phyloP scores from a whole-genome alignment of 37 sponge, comb jelly and placozoan species.

The Oscarella lobularis region DNA sequence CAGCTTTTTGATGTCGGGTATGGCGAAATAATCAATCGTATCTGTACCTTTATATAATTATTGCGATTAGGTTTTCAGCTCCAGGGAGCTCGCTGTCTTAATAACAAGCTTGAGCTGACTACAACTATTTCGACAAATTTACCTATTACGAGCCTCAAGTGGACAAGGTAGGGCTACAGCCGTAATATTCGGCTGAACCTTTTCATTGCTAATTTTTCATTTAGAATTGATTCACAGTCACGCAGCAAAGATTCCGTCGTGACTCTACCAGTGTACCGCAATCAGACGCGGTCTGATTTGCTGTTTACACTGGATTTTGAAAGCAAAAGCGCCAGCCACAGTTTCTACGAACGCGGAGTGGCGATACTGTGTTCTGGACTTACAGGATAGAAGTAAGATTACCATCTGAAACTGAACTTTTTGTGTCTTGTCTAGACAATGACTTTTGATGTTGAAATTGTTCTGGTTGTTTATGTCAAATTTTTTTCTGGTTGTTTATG shows the following conservation, averaged over 20 bases:
- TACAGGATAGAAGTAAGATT: background rate
- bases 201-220: background rate
- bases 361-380: conserved; percentile 33
- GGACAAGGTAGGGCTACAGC: no score
- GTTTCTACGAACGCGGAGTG: conserved; percentile 80
- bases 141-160: conserved; percentile 38
- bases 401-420: no score
- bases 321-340: conserved; percentile 34
- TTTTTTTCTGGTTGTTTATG: no score
- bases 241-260: conserved; percentile 27
- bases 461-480: no score
- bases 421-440: no score
- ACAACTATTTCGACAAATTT: conserved; percentile 38
- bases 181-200: no score
- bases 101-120: conserved; percentile 29
- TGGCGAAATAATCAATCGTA: no score
- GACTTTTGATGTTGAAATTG: no score
- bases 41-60: no score
- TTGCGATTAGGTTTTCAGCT: conserved; percentile 1
- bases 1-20: background rate
- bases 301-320: conserved; percentile 74
- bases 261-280: conserved; percentile 69
- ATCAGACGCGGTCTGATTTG: conserved; percentile 60
- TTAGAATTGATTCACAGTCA: background rate
- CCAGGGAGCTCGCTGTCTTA: conserved; percentile 38